Base-by-base conservation (phyloP, 2,797 vertebrate genomes). In the Hyperoplus immaculatus region DNA sequence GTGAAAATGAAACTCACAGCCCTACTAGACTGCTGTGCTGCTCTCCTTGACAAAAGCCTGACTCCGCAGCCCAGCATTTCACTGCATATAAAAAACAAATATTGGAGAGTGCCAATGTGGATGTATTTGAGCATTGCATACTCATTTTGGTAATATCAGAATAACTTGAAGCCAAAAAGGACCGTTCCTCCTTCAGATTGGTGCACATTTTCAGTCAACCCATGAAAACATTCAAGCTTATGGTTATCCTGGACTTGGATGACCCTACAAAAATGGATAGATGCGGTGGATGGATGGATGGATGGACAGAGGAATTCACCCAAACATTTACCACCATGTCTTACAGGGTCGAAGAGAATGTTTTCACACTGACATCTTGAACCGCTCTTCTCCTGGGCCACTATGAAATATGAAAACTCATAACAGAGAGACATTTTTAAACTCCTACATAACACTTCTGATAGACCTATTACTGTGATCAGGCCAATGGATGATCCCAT, bases 401-500 rank as follows among this genome's bases (percentile, higher is more conserved):
- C 47, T 46, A 13, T 15, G 45, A 58, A 77, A 60, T 29, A 29
- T 29, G 14, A 57, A 55, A 53, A 38, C 10, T 41, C 16, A 5
- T 10, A 46, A 73, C 36, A 36, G 12, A 51, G 38, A 58, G 15
- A 72, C 8, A 18, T 72, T 64, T 76, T 29, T 63, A 16, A 72
- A 75, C 29, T 51, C 66, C 38, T 29, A 36, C 29, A 29, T 29
- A 29, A 29, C 54, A 56, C 29, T 43, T 14, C 55, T 57, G 41
- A 36, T 46, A 67, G 64, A 73, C 56, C 38, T 53, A 63, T 78
- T 43, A 80, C 54, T 38, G 51, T 14, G 18, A 18, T 69, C 46
- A 80, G 71, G 68, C 83, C 68, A 89, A 82, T 87, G 82, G 78
- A 88, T 68, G 3, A 78, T 64, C 51, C 38, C 18, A 53, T 76